phyloP scores from a whole-genome alignment of 2,888 invertebrate genomes.

The Temnothorax ravouxi region DNA sequence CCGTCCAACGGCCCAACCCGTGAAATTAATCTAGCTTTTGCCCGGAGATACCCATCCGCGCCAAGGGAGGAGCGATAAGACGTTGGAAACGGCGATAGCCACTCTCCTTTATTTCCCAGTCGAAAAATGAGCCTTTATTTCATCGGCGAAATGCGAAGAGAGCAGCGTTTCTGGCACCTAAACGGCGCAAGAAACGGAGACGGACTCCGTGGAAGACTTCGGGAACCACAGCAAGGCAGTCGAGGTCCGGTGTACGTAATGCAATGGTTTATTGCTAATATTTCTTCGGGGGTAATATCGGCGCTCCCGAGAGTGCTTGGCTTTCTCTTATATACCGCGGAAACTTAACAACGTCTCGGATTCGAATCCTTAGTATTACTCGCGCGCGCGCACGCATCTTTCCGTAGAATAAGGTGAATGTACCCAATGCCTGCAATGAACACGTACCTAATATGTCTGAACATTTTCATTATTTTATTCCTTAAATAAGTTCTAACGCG shows the following conservation, averaged over 20 bases:
- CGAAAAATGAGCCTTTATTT: slow-evolving; percentile 77
- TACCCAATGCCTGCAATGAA: no score
- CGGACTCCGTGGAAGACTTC: slow-evolving; percentile 56
- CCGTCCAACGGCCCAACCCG: slow-evolving; percentile 50
- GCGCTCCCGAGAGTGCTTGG: slow-evolving; percentile 56
- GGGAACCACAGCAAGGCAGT: slow-evolving; percentile 27
- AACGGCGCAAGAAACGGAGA: slow-evolving; percentile 67
- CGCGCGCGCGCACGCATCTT: slow-evolving; percentile 13
- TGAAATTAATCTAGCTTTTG: slow-evolving; percentile 74
- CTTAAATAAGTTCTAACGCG: no score
- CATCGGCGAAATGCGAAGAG: slow-evolving; percentile 71
- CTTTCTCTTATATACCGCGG: slow-evolving; percentile 45
- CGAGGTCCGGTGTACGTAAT: slow-evolving; percentile 64
- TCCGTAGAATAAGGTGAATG: background rate
- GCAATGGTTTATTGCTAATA: slow-evolving; percentile 75
- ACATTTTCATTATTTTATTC: no score
- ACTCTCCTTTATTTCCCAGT: slow-evolving; percentile 69
- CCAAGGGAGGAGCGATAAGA: slow-evolving; percentile 62
- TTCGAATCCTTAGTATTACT: slow-evolving; percentile 44
- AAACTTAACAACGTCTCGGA: slow-evolving; percentile 45
- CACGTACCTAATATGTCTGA: no score
- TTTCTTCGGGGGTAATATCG: slow-evolving; percentile 73
- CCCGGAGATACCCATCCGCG: slow-evolving; percentile 58
- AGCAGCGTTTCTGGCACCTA: slow-evolving; percentile 70
- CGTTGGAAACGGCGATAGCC: slow-evolving; percentile 69